Evolutionary conservation across 2,888 invertebrate species (phyloP).

Genomic region (Andrena hattorfiana): DNA sequence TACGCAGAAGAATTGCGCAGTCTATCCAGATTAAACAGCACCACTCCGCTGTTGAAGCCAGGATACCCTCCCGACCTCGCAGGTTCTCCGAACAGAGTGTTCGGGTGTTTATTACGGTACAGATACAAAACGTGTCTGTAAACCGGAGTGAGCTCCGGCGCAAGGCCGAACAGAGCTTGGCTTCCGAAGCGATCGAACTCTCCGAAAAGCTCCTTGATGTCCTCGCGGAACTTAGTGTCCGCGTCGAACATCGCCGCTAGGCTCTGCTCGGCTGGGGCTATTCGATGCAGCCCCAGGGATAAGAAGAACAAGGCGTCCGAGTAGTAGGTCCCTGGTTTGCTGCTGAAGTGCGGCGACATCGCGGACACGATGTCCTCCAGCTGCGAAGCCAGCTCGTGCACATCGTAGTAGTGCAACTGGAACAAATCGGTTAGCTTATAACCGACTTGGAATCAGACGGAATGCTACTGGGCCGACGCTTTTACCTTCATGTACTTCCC

Average conservation of each 20-base stretch:
- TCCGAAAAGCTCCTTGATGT: slow-evolving; percentile 88
- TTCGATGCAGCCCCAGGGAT: slow-evolving; percentile 90
- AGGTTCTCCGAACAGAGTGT: slow-evolving; percentile 88
- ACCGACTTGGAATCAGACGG: not conserved
- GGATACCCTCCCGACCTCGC: slow-evolving; percentile 87
- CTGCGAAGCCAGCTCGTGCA: slow-evolving; percentile 87
- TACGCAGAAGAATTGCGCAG: slow-evolving; percentile 89
- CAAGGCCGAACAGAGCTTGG: slow-evolving; percentile 89
- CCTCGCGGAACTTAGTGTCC: slow-evolving; percentile 90
- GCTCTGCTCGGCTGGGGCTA: slow-evolving; percentile 88
- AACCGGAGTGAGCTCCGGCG: slow-evolving; percentile 91
- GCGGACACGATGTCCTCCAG: slow-evolving; percentile 88
- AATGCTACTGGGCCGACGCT: not conserved
- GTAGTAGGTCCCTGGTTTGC: slow-evolving; percentile 91
- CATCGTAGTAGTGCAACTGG: slow-evolving; percentile 88
- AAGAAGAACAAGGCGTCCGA: slow-evolving; percentile 92
- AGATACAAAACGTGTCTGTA: slow-evolving; percentile 91
- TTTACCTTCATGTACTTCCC: slow-evolving; percentile 84
- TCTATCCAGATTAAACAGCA: slow-evolving; percentile 89
- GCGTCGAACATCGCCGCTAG: slow-evolving; percentile 91
- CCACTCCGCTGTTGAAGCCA: slow-evolving; percentile 93
- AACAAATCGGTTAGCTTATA: slow-evolving; percentile 28
- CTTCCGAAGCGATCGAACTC: slow-evolving; percentile 89
- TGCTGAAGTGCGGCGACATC: slow-evolving; percentile 90
- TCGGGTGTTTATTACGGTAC: slow-evolving; percentile 88